phyloP scores from a whole-genome alignment of 2,113 vertebrate genomes.

The Gymnocephalus cernua region DNA sequence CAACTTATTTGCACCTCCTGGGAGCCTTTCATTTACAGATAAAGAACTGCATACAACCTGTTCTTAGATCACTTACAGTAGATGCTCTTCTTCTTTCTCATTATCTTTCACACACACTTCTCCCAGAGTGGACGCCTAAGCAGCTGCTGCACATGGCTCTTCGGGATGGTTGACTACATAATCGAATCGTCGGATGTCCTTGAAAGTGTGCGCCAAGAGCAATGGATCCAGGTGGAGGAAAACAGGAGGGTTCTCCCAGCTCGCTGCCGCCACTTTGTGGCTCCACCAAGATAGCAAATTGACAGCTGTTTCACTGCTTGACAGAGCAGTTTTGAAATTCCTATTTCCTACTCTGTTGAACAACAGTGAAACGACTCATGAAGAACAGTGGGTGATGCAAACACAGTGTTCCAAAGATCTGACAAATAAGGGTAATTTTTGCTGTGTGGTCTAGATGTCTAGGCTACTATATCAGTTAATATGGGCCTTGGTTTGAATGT shows the following conservation, averaged over 20 bases:
- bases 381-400: conserved; percentile 50
- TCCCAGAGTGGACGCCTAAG: conserved; percentile 63
- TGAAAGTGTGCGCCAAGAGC: conserved; percentile 81
- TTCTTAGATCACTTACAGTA: conserved; percentile 31
- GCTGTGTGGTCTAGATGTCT: background rate
- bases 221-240: conserved; percentile 82
- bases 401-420: conserved; percentile 11
- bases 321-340: conserved; percentile 48
- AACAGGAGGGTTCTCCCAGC: conserved; percentile 66
- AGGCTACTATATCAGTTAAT: background rate
- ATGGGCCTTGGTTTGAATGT: background rate
- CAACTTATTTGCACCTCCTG: background rate
- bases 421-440: background rate
- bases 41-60: conserved; percentile 12
- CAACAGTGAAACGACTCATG: conserved; percentile 47
- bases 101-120: background rate
- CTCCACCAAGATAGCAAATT: conserved; percentile 72
- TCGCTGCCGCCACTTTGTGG: conserved; percentile 63
- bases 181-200: conserved; percentile 79
- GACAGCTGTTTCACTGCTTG: conserved; percentile 78
- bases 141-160: conserved; percentile 79
- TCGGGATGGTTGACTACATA: conserved; percentile 68
- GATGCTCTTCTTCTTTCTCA: background rate
- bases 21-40: conserved; percentile 13
- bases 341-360: conserved; percentile 38